phyloP scores from a whole-genome alignment of 1,140 invertebrate species.

The Hermetia illucens region DNA sequence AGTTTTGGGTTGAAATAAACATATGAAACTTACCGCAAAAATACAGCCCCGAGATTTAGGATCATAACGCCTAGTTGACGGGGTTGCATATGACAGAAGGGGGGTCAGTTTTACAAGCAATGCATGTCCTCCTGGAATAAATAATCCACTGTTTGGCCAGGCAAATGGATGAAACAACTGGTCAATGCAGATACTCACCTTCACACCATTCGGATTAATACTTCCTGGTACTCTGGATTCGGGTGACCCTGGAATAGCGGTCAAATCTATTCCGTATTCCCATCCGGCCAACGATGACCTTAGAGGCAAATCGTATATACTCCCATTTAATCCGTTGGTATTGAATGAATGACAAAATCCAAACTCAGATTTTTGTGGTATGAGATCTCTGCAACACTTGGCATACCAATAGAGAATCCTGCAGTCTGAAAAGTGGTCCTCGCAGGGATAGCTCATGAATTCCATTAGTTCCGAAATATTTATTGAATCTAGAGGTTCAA shows the following conservation, averaged over 20 bases:
- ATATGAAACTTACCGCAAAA: slow-evolving; percentile 22
- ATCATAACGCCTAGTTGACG: slow-evolving; percentile 16
- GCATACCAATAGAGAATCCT: slow-evolving; percentile 21
- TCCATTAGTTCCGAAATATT: slow-evolving; percentile 21
- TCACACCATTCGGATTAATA: no score
- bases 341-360: slow-evolving; percentile 42
- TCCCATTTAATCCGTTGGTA: no score
- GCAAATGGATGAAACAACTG: neutral
- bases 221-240: neutral
- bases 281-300: slow-evolving; percentile 24
- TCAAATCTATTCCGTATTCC: slow-evolving; percentile 6
- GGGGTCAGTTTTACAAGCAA: slow-evolving; percentile 22
- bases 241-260: neutral
- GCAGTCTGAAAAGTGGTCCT: slow-evolving; percentile 18
- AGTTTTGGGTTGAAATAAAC: slow-evolving; percentile 9
- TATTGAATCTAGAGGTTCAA: slow-evolving; percentile 14
- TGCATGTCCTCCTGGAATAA: no score
- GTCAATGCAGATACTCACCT: neutral
- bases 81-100: neutral
- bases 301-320: no score
- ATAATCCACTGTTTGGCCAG: slow-evolving; percentile 15
- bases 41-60: slow-evolving; percentile 13
- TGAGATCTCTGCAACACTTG: slow-evolving; percentile 26
- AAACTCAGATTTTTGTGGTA: slow-evolving; percentile 31
- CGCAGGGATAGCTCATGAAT: slow-evolving; percentile 23